Evolutionary conservation across 1,140 invertebrate genomes (phyloP), one percentile per base, ranked within the genome.

Genomic region (Caenorhabditis tropicalis): DNA sequence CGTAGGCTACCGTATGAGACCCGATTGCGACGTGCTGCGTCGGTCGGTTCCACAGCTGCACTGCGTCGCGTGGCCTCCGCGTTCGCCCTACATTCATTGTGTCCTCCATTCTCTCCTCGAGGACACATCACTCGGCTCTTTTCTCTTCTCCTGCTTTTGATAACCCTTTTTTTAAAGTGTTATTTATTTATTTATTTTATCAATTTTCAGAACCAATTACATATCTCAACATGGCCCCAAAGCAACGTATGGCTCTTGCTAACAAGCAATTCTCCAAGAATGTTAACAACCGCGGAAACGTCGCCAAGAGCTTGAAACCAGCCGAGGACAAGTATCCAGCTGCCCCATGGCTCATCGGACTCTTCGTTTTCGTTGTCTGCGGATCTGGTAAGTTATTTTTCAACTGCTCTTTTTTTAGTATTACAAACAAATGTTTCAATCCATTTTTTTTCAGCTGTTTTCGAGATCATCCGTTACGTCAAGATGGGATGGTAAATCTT

Each of bases 231-330:
- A 99, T 99, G 97, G 96, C 96, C 89, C 95, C 96, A 83, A 97
- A 97, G 93, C 97, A 99, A 92, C 95, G 96, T 92, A 99, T 99
- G 96, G 94, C 96, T 89, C 94, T 98, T 89, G 96, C 96, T 88
- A 98, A 98, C 92, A 96, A 99, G 92, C 97, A 97, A 91, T 96
- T 96, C 89, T 97, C 95, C 92, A 98, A 98, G 94, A 98, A 98
- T 92, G 95, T 99, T 87, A 95, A 94, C 15, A 93, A 95, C 91
- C 93, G 97, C 92, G 97, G 97, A 91, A 98, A 99, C 93, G 97
- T 99, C 86, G 96, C 96, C 15, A 99, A 98, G 94, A 95, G 96
- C 82, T 94, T 95, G 91, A 98, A 98, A 95, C 91, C 93, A 82
- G 94, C 94, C 91, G 96, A 97, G 86, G 96, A 97, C 65, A 94